Percentiles rank a stretch among this genome's conserved stretches.
These are phyloP conservation scores for Ectropis grisescens DNA, from an alignment of 1,140 invertebrate species.

Conservation along the genomic window DNA sequence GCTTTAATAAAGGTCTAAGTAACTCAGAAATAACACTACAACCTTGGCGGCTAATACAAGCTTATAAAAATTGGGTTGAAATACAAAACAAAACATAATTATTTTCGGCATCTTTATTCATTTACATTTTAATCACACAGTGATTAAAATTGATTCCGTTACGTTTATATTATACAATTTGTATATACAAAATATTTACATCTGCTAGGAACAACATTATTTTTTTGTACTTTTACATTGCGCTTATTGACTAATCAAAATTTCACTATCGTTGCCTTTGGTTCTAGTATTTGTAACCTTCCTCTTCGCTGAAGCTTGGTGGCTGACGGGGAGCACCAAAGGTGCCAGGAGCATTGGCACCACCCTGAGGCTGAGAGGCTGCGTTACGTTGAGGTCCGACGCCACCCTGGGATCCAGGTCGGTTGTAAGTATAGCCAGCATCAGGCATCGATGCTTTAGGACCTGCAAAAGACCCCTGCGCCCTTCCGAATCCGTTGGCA, in stretches of 20 bases:
- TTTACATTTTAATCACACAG: conserved; percentile 29
- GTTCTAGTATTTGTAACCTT: conserved; percentile 58
- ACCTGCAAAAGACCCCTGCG: too few species aligned
- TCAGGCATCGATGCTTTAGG: conserved; percentile 1
- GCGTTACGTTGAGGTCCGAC: conserved; percentile 2
- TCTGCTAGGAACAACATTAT: too few species aligned
- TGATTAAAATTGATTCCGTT: conserved; percentile 20
- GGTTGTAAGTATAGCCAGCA: conserved; percentile 17
- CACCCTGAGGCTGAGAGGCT: conserved; percentile 1
- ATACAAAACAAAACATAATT: too few species aligned
- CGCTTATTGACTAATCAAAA: not conserved
- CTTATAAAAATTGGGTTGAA: too few species aligned
- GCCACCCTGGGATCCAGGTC: conserved; percentile 8
- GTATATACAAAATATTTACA: not conserved
- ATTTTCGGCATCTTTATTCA: not conserved
- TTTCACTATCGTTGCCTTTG: conserved; percentile 21
- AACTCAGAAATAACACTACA: too few species aligned
- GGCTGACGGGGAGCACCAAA: conserved; percentile 45
- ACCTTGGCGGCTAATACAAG: too few species aligned
- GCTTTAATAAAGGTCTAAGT: too few species aligned
- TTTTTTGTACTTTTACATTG: too few species aligned
- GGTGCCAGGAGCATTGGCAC: conserved; percentile 1
- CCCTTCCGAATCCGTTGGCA: not conserved
- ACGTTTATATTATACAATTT: conserved; percentile 25
- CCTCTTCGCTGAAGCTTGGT: conserved; percentile 48